Percentiles rank a stretch among this genome's conserved stretches.
Conservation (phyloP, 53 echinoderm and acorn worm genomes). For the Holothuria leucospilota region DNA sequence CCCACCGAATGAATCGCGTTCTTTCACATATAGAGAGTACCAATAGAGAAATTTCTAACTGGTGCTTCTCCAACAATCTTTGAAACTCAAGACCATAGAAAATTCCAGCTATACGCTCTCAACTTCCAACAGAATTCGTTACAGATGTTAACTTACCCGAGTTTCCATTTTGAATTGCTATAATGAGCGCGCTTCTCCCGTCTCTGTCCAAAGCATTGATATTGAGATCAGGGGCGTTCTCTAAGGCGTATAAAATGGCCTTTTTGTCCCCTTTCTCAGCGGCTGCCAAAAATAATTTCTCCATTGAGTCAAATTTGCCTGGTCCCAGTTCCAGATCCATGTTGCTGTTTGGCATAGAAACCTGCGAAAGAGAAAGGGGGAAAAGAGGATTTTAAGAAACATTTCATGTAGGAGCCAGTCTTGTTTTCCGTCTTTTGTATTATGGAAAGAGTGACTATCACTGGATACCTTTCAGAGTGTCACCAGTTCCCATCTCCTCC, state of each 20-base stretch:
- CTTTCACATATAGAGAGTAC: too few species aligned
- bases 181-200: constrained; percentile 87
- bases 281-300: constrained; percentile 92
- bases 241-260: constrained; percentile 94
- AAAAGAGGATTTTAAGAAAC: not conserved
- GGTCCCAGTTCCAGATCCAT: constrained; percentile 95
- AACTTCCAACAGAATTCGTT: too few species aligned
- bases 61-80: too few species aligned
- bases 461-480: too few species aligned
- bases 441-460: too few species aligned
- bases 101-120: too few species aligned
- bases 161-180: constrained; percentile 97
- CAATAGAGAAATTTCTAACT: too few species aligned
- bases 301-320: constrained; percentile 92
- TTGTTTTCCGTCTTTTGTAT: too few species aligned
- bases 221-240: constrained; percentile 95
- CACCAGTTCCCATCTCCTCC: too few species aligned
- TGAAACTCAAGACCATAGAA: too few species aligned
- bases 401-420: too few species aligned
- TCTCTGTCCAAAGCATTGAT: constrained; percentile 91
- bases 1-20: too few species aligned
- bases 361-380: constrained; percentile 53
- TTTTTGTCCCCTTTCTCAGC: constrained; percentile 99
- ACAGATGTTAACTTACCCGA: constrained; percentile 75
- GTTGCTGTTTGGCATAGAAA: constrained; percentile 78